These are phyloP conservation scores for Chauna torquata DNA, from an alignment of 2,113 vertebrate genomes.

Conservation along the genomic window DNA sequence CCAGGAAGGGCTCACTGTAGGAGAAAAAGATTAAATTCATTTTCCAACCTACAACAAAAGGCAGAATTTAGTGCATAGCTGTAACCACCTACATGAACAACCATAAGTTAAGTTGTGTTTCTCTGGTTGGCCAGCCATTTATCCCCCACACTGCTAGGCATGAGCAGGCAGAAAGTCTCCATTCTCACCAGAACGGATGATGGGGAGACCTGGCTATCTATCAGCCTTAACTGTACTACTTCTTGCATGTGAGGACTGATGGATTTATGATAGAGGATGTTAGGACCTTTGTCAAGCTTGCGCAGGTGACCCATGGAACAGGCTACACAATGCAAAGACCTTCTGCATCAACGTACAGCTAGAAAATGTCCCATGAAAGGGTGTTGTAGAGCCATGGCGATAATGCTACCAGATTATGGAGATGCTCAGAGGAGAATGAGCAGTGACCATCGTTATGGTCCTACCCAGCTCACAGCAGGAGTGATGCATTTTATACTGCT, in stretches of 20 bases:
- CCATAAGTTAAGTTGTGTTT: not conserved
- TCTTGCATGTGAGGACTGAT: accelerated
- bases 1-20: not conserved
- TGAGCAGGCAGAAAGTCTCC: not conserved
- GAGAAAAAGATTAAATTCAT: not conserved
- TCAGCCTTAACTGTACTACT: not conserved
- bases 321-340: not conserved
- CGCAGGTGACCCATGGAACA: not conserved
- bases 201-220: not conserved
- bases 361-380: not conserved
- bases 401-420: accelerated
- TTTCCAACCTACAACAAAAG: not conserved
- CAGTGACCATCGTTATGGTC: not conserved
- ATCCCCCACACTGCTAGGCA: not conserved
- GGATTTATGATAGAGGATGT: not conserved
- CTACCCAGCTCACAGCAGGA: not conserved
- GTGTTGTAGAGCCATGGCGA: not conserved
- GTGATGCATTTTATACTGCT: not conserved
- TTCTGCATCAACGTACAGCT: not conserved
- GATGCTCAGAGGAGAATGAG: not conserved
- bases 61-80: not conserved
- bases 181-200: not conserved
- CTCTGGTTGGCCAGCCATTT: not conserved
- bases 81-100: not conserved
- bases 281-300: not conserved